Evolutionary conservation across 2,888 invertebrate species (phyloP), one percentile per base, ranked within the genome.

Genomic region (Chloroclysta siterata): DNA sequence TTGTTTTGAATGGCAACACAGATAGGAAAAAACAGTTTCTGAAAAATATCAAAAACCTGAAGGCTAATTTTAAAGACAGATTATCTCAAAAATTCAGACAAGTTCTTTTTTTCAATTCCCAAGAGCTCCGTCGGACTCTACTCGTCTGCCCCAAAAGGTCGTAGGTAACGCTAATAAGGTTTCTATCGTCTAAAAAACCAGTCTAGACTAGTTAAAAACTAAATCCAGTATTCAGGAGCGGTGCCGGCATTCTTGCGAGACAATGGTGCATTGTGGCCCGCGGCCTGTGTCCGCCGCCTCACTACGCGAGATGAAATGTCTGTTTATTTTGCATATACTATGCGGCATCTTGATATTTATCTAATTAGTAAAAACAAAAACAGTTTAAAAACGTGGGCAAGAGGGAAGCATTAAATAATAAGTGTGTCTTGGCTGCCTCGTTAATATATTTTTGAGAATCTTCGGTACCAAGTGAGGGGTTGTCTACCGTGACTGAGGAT

Each of bases 201-300:
- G 69, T 71, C 68, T 71, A 71, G 69, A 65, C 69, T 48, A 39
- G 42, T 47, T 65, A 60, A 68, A 64, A 66, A 61, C 28, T 33
- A 60, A 41, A 59, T 62, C 64, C 66, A 67, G 66, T 55, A 68
- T 63, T 57, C 58, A 59, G 63, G 46, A 59, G 61, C 39, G 63
- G 11, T 60, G 65, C 41, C 66, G 50, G 67, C 73, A 72, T 73
- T 73, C 74, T 71, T 70, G 55, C 14, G 44, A 68, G 54, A 76
- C 74, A 76, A 76, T 72, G 46, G 72, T 28, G 66, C 63, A 74
- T 76, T 76, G 74, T 75, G 64, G 64, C 59, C 58, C 29, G 66
- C 54, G 33, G 46, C 57, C 67, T 1, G 11, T 65, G 69, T 65
- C 65, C 53, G 60, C 60, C 64, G 65, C 70, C 67, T 72, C 66